Evolutionary conservation across 37 sponge, comb jelly and placozoan genomes (phyloP), one percentile per base, ranked within the genome.

Genomic region (Tethya wilhelma): DNA sequence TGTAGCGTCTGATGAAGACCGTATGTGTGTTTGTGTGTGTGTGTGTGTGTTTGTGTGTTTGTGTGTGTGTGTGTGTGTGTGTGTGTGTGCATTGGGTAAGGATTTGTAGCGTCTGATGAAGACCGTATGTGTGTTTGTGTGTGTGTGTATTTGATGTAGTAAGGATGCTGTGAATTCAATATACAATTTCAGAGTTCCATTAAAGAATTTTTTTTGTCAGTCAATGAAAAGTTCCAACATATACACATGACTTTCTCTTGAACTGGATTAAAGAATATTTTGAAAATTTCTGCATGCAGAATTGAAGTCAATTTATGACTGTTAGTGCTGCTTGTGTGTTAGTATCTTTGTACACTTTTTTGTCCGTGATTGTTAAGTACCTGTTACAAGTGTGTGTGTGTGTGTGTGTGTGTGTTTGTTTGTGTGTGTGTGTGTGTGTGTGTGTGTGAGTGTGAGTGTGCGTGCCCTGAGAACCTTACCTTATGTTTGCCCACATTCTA

Each of bases 401-500:
- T 75, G 75, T 75, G 59, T 38, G 60, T 75, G 75, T 75, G 59
- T 73, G 59, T 37, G 77, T 60, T 43, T 77, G 60, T 75, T 36
- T 37, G 60, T 75, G 75, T 75, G 60, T 58, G 12, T 58, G 59
- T 58, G 59, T 58, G 14, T 58, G 59, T 58, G 59, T 9, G 59
- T 75, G 75, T 77, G 64, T 38, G 77, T 62, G 64, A n/a, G n/a
- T n/a, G n/a, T n/a, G n/a, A n/a, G n/a, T n/a, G n/a, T n/a, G n/a
- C n/a, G n/a, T n/a, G n/a, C n/a, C n/a, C n/a, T n/a, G n/a, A n/a
- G n/a, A n/a, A n/a, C n/a, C n/a, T n/a, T n/a, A n/a, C n/a, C n/a
- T n/a, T n/a, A n/a, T n/a, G n/a, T n/a, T n/a, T n/a, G n/a, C n/a
- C n/a, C n/a, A n/a, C n/a, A n/a, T n/a, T n/a, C n/a, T n/a, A n/a